Percentiles rank a stretch among this genome's conserved stretches.
These are phyloP conservation scores for Hucho hucho DNA, from an alignment of 2,113 vertebrate genomes.

Conservation along the genomic window DNA sequence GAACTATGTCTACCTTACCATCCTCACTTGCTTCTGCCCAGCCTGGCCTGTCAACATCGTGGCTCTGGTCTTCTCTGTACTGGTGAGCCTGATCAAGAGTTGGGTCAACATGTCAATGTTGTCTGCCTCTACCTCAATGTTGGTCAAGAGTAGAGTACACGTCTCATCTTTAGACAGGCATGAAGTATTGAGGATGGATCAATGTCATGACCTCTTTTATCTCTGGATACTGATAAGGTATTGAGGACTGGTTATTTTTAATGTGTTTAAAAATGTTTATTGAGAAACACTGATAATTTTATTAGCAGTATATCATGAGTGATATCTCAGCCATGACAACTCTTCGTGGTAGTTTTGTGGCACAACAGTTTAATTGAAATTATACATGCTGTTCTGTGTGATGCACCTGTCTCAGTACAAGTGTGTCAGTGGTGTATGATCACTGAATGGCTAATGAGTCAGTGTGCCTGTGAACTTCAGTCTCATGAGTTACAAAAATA, in stretches of 20 bases:
- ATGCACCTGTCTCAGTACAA: not conserved
- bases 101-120: not conserved
- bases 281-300: not conserved
- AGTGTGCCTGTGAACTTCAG: slow-evolving; percentile 8
- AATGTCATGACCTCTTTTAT: too few species aligned
- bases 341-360: not conserved
- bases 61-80: slow-evolving; percentile 81
- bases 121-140: not conserved
- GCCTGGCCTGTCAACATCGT: slow-evolving; percentile 86
- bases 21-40: slow-evolving; percentile 85
- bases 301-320: not conserved
- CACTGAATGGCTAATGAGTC: slow-evolving; percentile 24
- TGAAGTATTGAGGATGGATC: too few species aligned
- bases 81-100: slow-evolving; percentile 74
- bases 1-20: slow-evolving; percentile 80
- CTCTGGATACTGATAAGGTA: too few species aligned
- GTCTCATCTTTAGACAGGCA: too few species aligned
- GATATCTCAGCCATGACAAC: not conserved
- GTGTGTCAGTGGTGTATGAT: not conserved
- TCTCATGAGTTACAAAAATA: slow-evolving; percentile 43
- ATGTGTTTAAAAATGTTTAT: not conserved
- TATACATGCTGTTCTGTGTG: not conserved
- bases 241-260: not conserved
- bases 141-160: not conserved
- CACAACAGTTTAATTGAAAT: not conserved